phyloP scores from a whole-genome alignment of 2,797 vertebrate genomes.

The Pseudochirops corinnae region DNA sequence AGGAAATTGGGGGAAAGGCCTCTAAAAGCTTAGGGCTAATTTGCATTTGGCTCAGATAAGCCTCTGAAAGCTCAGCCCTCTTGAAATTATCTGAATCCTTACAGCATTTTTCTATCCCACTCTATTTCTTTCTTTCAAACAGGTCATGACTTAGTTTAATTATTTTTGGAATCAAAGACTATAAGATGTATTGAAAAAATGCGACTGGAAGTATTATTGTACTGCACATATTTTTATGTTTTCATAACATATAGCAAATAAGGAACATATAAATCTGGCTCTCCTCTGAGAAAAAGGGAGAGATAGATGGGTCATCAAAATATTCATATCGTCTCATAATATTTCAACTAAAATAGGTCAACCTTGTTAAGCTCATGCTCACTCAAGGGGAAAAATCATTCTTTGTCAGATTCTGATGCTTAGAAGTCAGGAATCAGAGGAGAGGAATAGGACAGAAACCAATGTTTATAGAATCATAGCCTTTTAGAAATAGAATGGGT shows the following conservation, averaged over 20 bases:
- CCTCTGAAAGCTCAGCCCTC: slow-evolving; percentile 19
- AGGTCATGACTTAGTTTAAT: slow-evolving; percentile 16
- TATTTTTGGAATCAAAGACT: slow-evolving; percentile 38
- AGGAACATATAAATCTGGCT: background rate
- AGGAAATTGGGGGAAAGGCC: slow-evolving; percentile 44
- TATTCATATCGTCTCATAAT: background rate
- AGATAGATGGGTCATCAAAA: background rate
- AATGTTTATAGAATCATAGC: background rate
- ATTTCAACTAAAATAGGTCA: background rate
- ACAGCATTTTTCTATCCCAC: slow-evolving; percentile 8
- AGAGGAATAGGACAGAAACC: background rate
- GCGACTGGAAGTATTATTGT: background rate
- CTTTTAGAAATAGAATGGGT: background rate
- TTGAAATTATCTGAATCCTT: slow-evolving; percentile 38
- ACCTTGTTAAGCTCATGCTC: background rate
- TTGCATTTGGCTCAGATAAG: slow-evolving; percentile 48
- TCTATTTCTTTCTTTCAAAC: slow-evolving; percentile 21
- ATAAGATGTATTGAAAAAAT: slow-evolving; percentile 12
- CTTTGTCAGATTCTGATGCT: background rate
- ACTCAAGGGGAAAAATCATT: background rate
- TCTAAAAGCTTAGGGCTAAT: slow-evolving; percentile 22
- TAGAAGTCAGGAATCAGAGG: background rate
- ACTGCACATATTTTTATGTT: background rate
- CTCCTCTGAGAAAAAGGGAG: background rate
- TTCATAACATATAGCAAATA: background rate